Evolutionary conservation across 1,140 invertebrate species (phyloP), one percentile per base, ranked within the genome.

Genomic region (Linepithema humile): DNA sequence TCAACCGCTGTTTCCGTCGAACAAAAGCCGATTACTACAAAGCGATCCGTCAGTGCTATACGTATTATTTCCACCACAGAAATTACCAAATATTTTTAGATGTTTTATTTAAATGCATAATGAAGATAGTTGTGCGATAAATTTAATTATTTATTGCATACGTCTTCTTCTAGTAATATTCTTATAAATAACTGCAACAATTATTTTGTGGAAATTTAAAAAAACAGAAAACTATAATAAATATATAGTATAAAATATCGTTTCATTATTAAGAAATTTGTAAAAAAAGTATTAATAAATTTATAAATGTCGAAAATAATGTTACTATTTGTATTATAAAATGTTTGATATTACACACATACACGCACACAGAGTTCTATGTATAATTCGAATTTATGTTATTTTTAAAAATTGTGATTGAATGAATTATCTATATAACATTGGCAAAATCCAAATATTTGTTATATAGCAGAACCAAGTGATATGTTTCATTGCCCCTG

Each of bases 21-120:
- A 82, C 48, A 55, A 69, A 69, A 55, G 75, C 55, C 67, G 78
- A 73, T 74, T 74, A 82, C 29, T 32, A 60, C 40, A 45, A 82
- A 74, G 29, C 40, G 53, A 59, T 59, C 48, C 10, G 17, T 17
- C 64, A 10, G 62, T 69, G 23, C 62, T 69, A 43, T n/a, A n/a
- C 53, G 40, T 6, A 26, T 45, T 65, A 35, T 77, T 17, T 32
- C 17, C 26, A 5, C 10, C 23, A 7, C 6, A 29, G 15, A 50
- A 65, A 77, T 15, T 43, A 26, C 20, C 3, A 50, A 35, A 65
- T 65, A 65, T 35, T 77, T 77, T 65, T 35, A 48, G 38, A 40
- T 29, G 10, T 55, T 12, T 17, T 23, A 29, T 15, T 29, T 40
- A 40, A 23, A 62, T n/a, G 17, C 1, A 35, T 35, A 3, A 38